Base-by-base conservation (phyloP, 1,140 invertebrate genomes). In the Matsumurasca onukii region DNA sequence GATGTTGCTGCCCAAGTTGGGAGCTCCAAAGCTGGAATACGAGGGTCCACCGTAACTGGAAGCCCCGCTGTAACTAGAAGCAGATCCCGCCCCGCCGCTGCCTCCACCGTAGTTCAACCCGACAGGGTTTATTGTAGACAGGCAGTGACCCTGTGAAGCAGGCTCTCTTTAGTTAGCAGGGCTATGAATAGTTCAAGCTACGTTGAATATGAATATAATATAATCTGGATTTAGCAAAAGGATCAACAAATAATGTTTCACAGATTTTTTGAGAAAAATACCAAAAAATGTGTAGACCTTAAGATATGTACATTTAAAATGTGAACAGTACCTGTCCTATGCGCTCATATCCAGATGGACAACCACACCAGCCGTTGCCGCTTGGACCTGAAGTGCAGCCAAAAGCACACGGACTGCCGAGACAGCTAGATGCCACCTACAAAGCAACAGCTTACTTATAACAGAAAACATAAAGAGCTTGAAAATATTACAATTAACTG, bases 311-410 rank as follows among this genome's bases (percentile, higher is more conserved):
- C n/a, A n/a, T n/a, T n/a, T n/a, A n/a, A n/a, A n/a, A n/a, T n/a
- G n/a, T n/a, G n/a, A n/a, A n/a, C n/a, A n/a, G 51, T 70, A 82
- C 80, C 78, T 83, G 84, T 73, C 88, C 90, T 71, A 91, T 88
- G 68, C 86, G 82, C 74, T 90, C 88, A 80, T 93, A 94, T 29
- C 92, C 92, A 48, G 84, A 82, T 0, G 92, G 92, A 80, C 92
- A 95, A 3, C 89, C 89, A 76, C 93, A 95, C 24, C 83, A 80
- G 34, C 87, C 85, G n/a, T 75, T 81, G 59, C 48, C 64, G 2
- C 77, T 78, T 52, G 86, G 86, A 3, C 83, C 79, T 0, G 88
- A 80, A 49, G 84, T 84, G 78, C 93, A 95, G 0, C 91, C 91
- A 81, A 91, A 95, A 1, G 88, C 84, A 76, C 91, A 93, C 9